phyloP scores from a whole-genome alignment of 2,888 invertebrate species.

The Sphaerophoria taeniata region DNA sequence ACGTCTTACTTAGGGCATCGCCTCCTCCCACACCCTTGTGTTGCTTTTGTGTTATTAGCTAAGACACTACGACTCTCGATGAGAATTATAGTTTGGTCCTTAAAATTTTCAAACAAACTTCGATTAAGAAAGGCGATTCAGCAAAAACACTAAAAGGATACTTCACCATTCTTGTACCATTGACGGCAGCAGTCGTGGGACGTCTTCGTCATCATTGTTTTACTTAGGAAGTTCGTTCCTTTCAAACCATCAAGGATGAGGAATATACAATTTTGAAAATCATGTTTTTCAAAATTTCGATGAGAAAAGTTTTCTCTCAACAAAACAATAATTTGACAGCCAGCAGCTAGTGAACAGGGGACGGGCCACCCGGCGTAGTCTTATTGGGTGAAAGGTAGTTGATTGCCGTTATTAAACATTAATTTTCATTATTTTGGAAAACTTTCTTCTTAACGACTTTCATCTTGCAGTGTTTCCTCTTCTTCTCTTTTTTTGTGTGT shows the following conservation, averaged over 20 bases:
- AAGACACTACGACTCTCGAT: slow-evolving; percentile 14
- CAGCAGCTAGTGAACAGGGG: neutral
- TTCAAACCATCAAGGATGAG: neutral
- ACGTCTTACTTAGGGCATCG: neutral
- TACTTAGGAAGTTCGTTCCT: too few relatives aligned
- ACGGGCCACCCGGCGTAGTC: neutral
- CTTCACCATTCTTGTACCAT: neutral
- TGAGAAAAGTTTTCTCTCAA: slow-evolving; percentile 35
- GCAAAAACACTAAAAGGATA: slow-evolving; percentile 21
- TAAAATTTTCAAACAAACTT: slow-evolving; percentile 50
- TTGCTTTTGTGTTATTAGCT: slow-evolving; percentile 20
- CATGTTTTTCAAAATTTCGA: slow-evolving; percentile 25
- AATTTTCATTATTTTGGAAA: slow-evolving; percentile 63
- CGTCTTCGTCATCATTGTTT: neutral
- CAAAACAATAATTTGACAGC: slow-evolving; percentile 32
- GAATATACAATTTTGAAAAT: slow-evolving; percentile 3
- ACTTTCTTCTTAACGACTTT: slow-evolving; percentile 49
- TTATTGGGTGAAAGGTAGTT: slow-evolving; percentile 41
- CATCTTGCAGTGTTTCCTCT: too few relatives aligned
- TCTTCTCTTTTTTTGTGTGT: too few relatives aligned
- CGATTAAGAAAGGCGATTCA: slow-evolving; percentile 51
- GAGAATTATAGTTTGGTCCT: slow-evolving; percentile 49
- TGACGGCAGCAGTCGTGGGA: neutral
- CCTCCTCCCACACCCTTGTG: neutral
- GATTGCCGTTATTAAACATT: slow-evolving; percentile 69